Evolutionary conservation across 2,888 invertebrate species (phyloP).

Genomic region (Temnothorax unifasciatus): DNA sequence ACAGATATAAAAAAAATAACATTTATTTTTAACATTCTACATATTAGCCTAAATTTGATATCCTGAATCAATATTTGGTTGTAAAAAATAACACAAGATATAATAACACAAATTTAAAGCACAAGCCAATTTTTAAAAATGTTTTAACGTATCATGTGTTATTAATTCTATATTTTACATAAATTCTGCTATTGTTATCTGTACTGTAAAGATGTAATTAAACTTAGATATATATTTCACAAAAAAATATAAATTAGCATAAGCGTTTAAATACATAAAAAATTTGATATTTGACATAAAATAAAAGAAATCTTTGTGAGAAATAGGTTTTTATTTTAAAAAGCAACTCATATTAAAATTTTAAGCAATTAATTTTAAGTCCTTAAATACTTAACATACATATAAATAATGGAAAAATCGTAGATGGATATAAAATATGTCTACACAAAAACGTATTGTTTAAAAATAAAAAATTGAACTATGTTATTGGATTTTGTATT

Average conservation of each 20-base stretch:
- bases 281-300: not conserved
- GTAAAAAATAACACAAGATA: not conserved
- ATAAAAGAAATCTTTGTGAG: not conserved
- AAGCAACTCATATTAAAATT: not conserved
- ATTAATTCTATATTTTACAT: not conserved
- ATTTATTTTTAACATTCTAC: not conserved
- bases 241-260: not conserved
- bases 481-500: not conserved
- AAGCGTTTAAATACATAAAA: not conserved
- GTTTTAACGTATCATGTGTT: not conserved
- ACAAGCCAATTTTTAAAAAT: not conserved
- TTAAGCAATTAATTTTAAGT: not conserved
- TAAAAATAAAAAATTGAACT: not conserved
- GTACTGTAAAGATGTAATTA: not conserved
- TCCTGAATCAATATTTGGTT: not conserved
- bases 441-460: not conserved
- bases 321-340: not conserved
- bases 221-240: not conserved
- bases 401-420: not conserved
- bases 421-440: not conserved
- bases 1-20: not conserved
- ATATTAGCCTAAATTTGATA: not conserved
- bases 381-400: not conserved
- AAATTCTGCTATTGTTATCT: not conserved
- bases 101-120: not conserved